These are phyloP conservation scores for Notothenia coriiceps DNA, from an alignment of 2,113 vertebrate species.

Conservation along the genomic window DNA sequence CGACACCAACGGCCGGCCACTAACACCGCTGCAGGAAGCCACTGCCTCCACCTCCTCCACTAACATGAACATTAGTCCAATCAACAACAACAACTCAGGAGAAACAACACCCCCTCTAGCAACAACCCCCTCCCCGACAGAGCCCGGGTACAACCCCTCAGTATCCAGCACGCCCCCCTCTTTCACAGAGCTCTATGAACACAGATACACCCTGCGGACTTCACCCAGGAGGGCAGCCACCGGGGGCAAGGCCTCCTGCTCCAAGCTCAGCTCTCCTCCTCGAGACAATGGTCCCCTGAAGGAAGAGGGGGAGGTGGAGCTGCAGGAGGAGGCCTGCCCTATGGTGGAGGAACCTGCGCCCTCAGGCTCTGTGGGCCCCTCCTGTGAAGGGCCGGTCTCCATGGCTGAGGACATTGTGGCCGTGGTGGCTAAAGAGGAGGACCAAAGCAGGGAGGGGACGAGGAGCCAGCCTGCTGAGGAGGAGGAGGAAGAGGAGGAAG, in stretches of 20 bases:
- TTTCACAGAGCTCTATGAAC: slow-evolving; percentile 93
- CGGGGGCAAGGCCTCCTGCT: slow-evolving; percentile 86
- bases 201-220: slow-evolving; percentile 96
- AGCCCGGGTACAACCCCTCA: slow-evolving; percentile 71
- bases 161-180: slow-evolving; percentile 79
- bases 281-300: slow-evolving; percentile 90
- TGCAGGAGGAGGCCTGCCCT: slow-evolving; percentile 73
- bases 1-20: slow-evolving; percentile 77
- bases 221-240: slow-evolving; percentile 90
- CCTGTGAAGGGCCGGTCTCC: slow-evolving; percentile 72
- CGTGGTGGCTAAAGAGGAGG: slow-evolving; percentile 76
- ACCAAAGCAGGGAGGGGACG: slow-evolving; percentile 88
- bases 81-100: slow-evolving; percentile 88
- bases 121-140: slow-evolving; percentile 82
- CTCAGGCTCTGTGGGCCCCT: slow-evolving; percentile 75
- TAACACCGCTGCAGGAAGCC: slow-evolving; percentile 67
- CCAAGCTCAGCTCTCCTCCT: slow-evolving; percentile 89
- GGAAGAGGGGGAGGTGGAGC: slow-evolving; percentile 84
- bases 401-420: slow-evolving; percentile 78
- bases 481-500: slow-evolving; percentile 88
- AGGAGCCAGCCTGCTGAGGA: slow-evolving; percentile 83
- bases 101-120: slow-evolving; percentile 86
- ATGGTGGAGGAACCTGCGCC: slow-evolving; percentile 77
- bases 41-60: slow-evolving; percentile 49
- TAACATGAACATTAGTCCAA: slow-evolving; percentile 67